phyloP scores from a whole-genome alignment of 2,888 invertebrate species.

The Pyrocoelia pectoralis region DNA sequence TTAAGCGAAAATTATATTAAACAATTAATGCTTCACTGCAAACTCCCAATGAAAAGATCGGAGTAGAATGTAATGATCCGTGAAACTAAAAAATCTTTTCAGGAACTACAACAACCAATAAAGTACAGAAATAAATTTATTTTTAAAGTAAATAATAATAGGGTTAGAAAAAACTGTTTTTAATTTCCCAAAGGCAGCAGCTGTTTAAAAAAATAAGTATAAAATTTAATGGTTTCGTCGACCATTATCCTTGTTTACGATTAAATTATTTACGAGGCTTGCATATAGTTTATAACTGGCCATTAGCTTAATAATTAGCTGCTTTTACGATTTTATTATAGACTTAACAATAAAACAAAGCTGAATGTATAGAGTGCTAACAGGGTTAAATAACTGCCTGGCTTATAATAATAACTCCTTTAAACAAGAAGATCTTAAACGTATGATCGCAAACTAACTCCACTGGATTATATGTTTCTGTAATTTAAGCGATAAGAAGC shows the following conservation, averaged over 20 bases:
- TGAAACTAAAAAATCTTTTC: too few relatives aligned
- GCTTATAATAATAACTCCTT: not conserved
- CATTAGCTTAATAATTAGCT: not conserved
- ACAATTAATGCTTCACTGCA: not conserved
- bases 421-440: not conserved
- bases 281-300: not conserved
- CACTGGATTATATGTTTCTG: not conserved
- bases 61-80: too few relatives aligned
- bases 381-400: not conserved
- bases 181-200: too few relatives aligned
- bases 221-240: too few relatives aligned
- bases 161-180: too few relatives aligned
- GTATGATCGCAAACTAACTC: not conserved
- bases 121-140: too few relatives aligned
- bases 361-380: not conserved
- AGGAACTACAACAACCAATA: too few relatives aligned
- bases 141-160: too few relatives aligned
- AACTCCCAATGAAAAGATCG: too few relatives aligned
- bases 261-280: not conserved
- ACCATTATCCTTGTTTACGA: not conserved
- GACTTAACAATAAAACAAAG: not conserved
- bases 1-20: conserved; percentile 1
- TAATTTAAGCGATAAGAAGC: conserved; percentile 1
- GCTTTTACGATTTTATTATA: not conserved
- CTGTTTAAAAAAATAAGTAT: too few relatives aligned